These are phyloP conservation scores for Catharus ustulatus DNA, from an alignment of 2,797 vertebrate genomes.

Conservation along the genomic window DNA sequence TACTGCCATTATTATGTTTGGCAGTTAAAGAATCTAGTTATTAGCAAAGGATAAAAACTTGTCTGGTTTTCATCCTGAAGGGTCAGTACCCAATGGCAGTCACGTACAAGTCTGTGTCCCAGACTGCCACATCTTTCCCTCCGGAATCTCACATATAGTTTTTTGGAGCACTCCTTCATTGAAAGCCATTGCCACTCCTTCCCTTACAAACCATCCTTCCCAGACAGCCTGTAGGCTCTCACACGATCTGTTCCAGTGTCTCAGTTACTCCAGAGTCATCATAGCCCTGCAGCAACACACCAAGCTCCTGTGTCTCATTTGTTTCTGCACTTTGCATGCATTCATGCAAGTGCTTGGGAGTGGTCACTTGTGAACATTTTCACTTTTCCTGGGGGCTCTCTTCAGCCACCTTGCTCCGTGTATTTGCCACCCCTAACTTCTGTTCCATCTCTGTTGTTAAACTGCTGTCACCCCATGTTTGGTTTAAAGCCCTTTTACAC, in stretches of 20 bases:
- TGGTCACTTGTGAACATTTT: not conserved
- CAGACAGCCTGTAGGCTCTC: not conserved
- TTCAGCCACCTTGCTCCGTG: not conserved
- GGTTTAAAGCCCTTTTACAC: not conserved
- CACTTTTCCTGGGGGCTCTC: not conserved
- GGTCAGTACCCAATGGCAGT: not conserved
- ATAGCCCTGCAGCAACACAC: not conserved
- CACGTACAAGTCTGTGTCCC: not conserved
- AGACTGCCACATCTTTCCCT: not conserved
- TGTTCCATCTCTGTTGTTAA: not conserved
- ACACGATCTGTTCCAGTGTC: accelerated
- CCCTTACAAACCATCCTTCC: not conserved
- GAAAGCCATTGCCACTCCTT: not conserved
- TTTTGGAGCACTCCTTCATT: not conserved
- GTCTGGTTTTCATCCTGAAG: not conserved
- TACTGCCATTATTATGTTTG: not conserved
- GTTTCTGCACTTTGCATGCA: not conserved
- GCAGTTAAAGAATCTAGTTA: too few species aligned
- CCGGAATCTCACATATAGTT: not conserved
- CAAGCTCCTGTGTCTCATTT: accelerated
- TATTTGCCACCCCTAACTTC: not conserved
- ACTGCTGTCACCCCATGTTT: not conserved
- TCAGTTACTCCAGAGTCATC: not conserved
- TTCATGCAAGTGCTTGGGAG: accelerated
- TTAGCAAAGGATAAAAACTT: not conserved